Conservation (phyloP, 2,113 vertebrate species). For the Crotalus viridis region DNA sequence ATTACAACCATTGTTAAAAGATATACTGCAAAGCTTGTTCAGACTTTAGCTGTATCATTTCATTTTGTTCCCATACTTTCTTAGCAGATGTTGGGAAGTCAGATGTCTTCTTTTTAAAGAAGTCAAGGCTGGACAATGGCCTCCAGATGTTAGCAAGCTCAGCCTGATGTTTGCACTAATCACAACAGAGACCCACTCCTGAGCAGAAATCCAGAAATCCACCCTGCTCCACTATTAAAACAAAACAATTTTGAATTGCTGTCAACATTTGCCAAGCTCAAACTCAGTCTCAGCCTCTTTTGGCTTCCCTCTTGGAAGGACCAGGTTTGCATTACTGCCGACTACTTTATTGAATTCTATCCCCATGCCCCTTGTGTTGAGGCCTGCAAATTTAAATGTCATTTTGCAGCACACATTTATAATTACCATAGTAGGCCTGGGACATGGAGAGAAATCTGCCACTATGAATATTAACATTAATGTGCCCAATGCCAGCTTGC, state of each 20-base stretch:
- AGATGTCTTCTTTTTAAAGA: neutral
- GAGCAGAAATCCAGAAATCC: neutral
- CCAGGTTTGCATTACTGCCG: conserved; percentile 6
- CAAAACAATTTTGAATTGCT: neutral
- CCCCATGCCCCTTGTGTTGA: neutral
- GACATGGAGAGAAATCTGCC: conserved; percentile 56
- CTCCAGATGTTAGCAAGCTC: neutral
- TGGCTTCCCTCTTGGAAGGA: neutral
- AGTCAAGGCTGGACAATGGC: neutral
- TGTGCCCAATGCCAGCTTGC: conserved; percentile 70
- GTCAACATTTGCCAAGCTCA: neutral
- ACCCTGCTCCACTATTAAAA: neutral
- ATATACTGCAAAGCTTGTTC: neutral
- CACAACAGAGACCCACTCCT: neutral
- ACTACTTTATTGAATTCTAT: neutral
- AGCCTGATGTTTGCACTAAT: neutral
- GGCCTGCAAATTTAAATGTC: conserved; percentile 68
- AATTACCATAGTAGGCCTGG: conserved; percentile 61
- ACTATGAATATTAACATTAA: conserved; percentile 75
- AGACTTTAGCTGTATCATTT: neutral
- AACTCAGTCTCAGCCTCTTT: neutral
- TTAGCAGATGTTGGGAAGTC: neutral
- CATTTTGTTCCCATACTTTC: neutral
- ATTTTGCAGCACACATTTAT: conserved; percentile 68
- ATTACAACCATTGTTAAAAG: neutral